Conservation (phyloP, 2,113 vertebrate species). For the Spea bombifrons region DNA sequence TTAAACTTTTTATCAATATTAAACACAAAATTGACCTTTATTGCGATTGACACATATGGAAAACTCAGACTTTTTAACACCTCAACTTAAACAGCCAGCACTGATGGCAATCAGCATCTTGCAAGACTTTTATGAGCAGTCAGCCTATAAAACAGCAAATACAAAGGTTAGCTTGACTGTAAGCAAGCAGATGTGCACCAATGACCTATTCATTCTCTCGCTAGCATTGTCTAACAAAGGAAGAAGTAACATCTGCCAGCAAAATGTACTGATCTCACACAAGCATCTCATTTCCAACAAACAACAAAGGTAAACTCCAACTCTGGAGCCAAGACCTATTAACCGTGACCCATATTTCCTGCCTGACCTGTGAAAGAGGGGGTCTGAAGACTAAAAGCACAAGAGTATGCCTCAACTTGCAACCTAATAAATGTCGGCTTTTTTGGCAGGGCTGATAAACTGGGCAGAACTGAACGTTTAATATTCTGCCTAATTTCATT, state of each 20-base stretch:
- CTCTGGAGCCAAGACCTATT: conserved; percentile 3
- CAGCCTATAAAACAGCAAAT: conserved; percentile 3
- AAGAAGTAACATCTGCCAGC: conserved; percentile 29
- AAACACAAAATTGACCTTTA: neutral
- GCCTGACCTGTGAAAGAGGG: conserved; percentile 22
- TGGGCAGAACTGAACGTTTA: no score
- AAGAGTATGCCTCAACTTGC: neutral
- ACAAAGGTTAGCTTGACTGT: conserved; percentile 37
- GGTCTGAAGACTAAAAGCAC: neutral
- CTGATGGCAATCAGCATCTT: conserved; percentile 16
- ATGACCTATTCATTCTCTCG: conserved; percentile 34
- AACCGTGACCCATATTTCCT: conserved; percentile 43
- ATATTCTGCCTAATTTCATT: no score
- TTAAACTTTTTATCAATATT: no score
- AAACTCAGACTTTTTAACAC: neutral
- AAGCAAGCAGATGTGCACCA: conserved; percentile 52
- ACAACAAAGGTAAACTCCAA: neutral
- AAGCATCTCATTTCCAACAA: neutral
- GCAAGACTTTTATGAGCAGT: conserved; percentile 42
- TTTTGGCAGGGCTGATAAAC: no score
- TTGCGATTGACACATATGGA: neutral
- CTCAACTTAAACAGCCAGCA: neutral
- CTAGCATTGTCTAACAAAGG: fast-evolving
- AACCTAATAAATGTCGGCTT: no score
- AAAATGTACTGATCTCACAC: neutral